phyloP scores from a whole-genome alignment of 2,888 invertebrate genomes.

The Bhutanitis thaidina region DNA sequence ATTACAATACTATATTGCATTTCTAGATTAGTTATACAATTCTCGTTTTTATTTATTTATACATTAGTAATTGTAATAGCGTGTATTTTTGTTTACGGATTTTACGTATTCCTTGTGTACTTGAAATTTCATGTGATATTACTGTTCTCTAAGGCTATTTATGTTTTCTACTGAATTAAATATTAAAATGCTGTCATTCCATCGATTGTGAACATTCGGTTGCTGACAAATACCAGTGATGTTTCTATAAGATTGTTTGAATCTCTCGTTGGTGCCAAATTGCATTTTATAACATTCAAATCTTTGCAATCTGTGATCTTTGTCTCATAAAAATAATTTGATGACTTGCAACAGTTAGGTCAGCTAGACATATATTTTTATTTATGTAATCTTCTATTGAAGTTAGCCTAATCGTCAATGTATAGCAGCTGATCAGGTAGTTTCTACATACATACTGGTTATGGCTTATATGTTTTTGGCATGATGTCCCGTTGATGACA shows the following conservation, averaged over 20 bases:
- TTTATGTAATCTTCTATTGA: conserved; percentile 70
- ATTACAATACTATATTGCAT: conserved; percentile 70
- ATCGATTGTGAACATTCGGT: conserved; percentile 31
- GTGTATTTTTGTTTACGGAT: conserved; percentile 70
- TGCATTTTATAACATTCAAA: conserved; percentile 52
- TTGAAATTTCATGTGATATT: conserved; percentile 77
- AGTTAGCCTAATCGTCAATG: conserved; percentile 59
- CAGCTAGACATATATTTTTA: conserved; percentile 52
- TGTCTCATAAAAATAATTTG: conserved; percentile 47
- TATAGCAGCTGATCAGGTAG: conserved; percentile 56
- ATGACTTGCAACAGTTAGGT: conserved; percentile 55
- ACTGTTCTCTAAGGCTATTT: conserved; percentile 66
- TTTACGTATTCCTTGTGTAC: conserved; percentile 66
- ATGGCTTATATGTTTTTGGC: conserved; percentile 71
- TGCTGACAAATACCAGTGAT: conserved; percentile 25
- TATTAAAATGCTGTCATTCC: conserved; percentile 53
- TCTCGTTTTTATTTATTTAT: conserved; percentile 74
- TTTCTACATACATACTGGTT: conserved; percentile 46
- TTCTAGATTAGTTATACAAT: conserved; percentile 72
- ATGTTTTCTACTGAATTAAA: conserved; percentile 44
- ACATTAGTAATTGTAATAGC: conserved; percentile 60
- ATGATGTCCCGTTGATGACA: conserved; percentile 71
- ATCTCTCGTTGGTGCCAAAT: conserved; percentile 74
- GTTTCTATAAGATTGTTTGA: conserved; percentile 34
- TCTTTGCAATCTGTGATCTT: conserved; percentile 60